Evolutionary conservation across 2,797 vertebrate species (phyloP).

Genomic region (Diceros bicornis): DNA sequence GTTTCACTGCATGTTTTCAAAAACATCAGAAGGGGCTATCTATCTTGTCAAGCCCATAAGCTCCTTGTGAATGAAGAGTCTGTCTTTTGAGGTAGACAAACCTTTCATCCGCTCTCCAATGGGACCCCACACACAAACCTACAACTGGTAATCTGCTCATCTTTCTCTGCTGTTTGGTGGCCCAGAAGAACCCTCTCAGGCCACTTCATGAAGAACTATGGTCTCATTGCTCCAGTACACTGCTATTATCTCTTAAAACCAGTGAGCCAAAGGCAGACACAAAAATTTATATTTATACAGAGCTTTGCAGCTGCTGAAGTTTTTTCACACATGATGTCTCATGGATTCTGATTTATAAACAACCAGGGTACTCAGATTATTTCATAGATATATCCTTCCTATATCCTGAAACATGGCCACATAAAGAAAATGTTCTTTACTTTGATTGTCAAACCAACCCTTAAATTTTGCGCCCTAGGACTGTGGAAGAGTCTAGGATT

Average conservation of each 20-base stretch:
- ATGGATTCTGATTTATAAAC: not conserved
- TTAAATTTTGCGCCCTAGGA: not conserved
- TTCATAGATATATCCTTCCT: no score
- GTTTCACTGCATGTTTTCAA: slow-evolving; percentile 3
- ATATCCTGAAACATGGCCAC: no score
- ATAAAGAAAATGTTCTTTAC: not conserved
- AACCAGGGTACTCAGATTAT: no score
- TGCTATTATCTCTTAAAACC: not conserved
- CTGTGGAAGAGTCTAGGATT: not conserved
- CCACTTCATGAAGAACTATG: not conserved
- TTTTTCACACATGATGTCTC: not conserved
- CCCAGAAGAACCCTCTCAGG: not conserved
- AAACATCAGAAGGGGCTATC: not conserved
- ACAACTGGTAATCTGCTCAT: not conserved
- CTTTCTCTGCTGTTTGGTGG: not conserved
- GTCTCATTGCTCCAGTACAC: not conserved
- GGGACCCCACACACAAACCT: not conserved
- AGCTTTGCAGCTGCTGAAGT: not conserved
- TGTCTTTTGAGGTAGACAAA: slow-evolving; percentile 1
- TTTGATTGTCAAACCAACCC: not conserved
- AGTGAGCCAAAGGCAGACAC: not conserved
- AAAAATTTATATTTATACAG: not conserved
- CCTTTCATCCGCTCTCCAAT: not conserved
- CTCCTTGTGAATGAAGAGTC: not conserved
- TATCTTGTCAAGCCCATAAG: not conserved